Base-by-base conservation (phyloP, 2,797 vertebrate species). In the Choloepus didactylus region DNA sequence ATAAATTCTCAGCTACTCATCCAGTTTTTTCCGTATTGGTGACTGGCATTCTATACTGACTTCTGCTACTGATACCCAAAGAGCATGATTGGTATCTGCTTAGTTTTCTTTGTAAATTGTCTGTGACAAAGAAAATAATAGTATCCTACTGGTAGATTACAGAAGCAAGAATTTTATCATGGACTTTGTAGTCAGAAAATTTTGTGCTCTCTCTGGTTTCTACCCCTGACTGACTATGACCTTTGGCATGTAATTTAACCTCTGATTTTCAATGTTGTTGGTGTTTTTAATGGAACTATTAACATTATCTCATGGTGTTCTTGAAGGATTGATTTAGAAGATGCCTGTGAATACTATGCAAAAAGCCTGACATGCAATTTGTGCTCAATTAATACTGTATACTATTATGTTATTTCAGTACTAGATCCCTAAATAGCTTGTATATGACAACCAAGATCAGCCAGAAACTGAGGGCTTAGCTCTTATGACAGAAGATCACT, bases 331-430 rank as follows among this genome's bases (percentile, higher is more conserved):
- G 49, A 82, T 75, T 94, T 7, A 75, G 49, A 76, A 80, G 35
- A 62, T 46, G 1, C 3, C 44, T 72, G 18, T 95, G 18, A 85
- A 16, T 73, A 59, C 15, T 38, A 27, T 62, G 16, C 23, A 44
- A 0, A 85, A 67, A 85, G 2, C 5, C 56, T 89, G 41, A 76
- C 9, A 6, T 3, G 49, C n/a, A 72, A 81, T 80, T 83, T 10
- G 27, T 62, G 12, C 21, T 60, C 6, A 19, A 3, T 75, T 79
- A 83, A 49, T 87, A 46, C 31, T 38, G 16, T 6, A 38, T 80
- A 79, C 31, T 66, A 38, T 67, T 84, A 46, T 25, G 69, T 91
- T 89, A 15, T 92, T 94, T 91, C 62, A 12, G 6, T 41, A 67
- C 16, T 85, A 81, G 90, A 91, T 75, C 88, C 14, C 27, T 38